A percentile compares a stretch with the other conserved stretches of the same genome.
phyloP scores from a whole-genome alignment of 1,140 invertebrate genomes.

The Dreissena polymorpha region DNA sequence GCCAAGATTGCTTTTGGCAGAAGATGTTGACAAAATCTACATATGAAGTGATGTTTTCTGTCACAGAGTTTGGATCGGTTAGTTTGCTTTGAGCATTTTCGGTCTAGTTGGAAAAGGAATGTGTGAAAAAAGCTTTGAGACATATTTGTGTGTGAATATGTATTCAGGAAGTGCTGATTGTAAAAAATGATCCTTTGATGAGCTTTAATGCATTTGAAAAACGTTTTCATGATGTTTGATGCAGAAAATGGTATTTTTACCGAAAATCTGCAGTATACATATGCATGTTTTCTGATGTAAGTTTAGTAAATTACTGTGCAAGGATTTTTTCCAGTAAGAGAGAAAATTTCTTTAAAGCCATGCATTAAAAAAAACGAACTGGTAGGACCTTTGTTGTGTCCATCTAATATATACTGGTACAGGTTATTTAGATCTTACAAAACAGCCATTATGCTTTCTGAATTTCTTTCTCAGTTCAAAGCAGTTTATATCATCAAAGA shows the following conservation, averaged over 20 bases:
- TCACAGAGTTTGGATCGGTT: too few relatives aligned
- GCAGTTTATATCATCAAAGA: too few relatives aligned
- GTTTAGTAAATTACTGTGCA: constrained; percentile 15
- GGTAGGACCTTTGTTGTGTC: too few relatives aligned
- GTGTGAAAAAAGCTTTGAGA: too few relatives aligned
- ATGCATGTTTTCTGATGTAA: neutral
- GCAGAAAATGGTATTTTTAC: constrained; percentile 33
- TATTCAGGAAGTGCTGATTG: too few relatives aligned
- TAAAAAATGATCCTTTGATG: too few relatives aligned
- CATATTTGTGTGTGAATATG: too few relatives aligned
- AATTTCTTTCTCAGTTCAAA: too few relatives aligned
- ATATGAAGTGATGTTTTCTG: neutral
- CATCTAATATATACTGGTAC: neutral
- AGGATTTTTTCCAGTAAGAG: neutral
- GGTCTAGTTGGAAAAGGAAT: too few relatives aligned
- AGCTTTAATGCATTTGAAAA: neutral
- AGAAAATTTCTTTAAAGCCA: neutral
- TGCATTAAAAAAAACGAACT: neutral
- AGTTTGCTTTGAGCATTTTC: too few relatives aligned
- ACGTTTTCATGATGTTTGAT: constrained; percentile 31
- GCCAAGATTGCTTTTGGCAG: too few relatives aligned
- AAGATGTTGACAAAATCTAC: constrained; percentile 20
- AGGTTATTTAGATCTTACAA: neutral
- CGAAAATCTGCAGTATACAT: constrained; percentile 20
- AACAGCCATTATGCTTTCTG: too few relatives aligned